Conservation (phyloP, 2,113 vertebrate species). For the Leptobrachium ailaonicum region DNA sequence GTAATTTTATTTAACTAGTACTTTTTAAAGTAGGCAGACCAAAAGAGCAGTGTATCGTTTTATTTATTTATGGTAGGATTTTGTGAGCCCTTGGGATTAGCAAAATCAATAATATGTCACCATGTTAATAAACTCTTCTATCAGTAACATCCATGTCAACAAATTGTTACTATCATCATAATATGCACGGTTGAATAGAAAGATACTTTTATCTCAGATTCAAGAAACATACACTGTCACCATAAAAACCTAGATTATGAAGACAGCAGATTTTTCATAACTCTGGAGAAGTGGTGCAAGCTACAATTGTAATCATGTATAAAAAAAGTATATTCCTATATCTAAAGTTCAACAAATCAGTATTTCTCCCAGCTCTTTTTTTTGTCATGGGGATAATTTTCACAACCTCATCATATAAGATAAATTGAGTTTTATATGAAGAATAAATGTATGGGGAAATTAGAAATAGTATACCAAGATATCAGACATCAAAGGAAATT, state of each 20-base stretch:
- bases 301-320: conserved; percentile 1
- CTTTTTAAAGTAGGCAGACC: too few relatives aligned
- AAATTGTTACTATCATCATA: background rate
- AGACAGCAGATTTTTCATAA: conserved; percentile 4
- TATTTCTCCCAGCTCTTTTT: conserved; percentile 17
- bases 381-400: conserved; percentile 35
- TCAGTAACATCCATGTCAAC: conserved; percentile 4
- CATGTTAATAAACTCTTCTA: conserved; percentile 3
- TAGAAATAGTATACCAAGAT: conserved; percentile 17
- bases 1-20: too few relatives aligned
- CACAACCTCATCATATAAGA: conserved; percentile 29
- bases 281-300: conserved; percentile 3
- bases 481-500: conserved; percentile 25
- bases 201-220: background rate
- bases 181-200: conserved; percentile 3
- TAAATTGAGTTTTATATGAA: conserved; percentile 22
- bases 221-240: background rate
- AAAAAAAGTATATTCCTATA: background rate
- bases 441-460: conserved; percentile 31
- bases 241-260: background rate
- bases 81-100: background rate
- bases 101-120: background rate
- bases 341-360: conserved; percentile 1
- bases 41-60: too few relatives aligned
- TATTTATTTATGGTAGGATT: background rate